phyloP scores from a whole-genome alignment of 2,888 invertebrate species.

The Lydus trimaculatus region DNA sequence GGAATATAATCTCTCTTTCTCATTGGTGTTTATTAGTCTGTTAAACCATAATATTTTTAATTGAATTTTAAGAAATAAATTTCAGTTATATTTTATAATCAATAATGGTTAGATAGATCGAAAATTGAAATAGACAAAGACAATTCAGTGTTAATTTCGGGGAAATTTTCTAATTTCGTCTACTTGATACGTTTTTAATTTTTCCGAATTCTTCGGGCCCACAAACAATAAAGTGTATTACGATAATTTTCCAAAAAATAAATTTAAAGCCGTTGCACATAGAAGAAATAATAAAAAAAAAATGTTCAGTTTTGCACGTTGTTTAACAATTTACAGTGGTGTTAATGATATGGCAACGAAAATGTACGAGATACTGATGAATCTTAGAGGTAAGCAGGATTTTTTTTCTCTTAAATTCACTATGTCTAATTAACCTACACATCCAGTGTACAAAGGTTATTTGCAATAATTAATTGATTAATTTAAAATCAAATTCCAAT shows the following conservation, averaged over 20 bases:
- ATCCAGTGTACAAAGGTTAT: no score
- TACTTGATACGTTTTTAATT: background rate
- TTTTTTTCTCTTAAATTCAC: no score
- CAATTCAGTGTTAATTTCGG: background rate
- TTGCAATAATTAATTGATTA: no score
- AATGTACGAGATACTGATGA: constrained; percentile 22
- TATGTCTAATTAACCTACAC: no score
- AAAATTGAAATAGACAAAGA: no score
- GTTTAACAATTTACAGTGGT: constrained; percentile 22
- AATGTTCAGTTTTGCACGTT: constrained; percentile 23
- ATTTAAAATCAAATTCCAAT: no score
- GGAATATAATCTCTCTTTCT: no score
- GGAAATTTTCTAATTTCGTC: background rate
- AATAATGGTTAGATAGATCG: background rate
- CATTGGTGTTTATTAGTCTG: no score
- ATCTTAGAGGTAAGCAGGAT: constrained; percentile 20
- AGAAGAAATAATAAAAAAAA: background rate
- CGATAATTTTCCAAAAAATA: background rate
- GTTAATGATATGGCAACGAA: constrained; percentile 21
- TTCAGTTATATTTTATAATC: background rate
- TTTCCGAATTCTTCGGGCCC: background rate
- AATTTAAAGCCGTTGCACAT: no score
- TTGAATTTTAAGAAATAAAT: no score
- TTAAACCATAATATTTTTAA: no score
- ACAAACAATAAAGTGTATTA: no score